Evolutionary conservation across 2,888 invertebrate species (phyloP).

Genomic region (Nomada ruficornis): DNA sequence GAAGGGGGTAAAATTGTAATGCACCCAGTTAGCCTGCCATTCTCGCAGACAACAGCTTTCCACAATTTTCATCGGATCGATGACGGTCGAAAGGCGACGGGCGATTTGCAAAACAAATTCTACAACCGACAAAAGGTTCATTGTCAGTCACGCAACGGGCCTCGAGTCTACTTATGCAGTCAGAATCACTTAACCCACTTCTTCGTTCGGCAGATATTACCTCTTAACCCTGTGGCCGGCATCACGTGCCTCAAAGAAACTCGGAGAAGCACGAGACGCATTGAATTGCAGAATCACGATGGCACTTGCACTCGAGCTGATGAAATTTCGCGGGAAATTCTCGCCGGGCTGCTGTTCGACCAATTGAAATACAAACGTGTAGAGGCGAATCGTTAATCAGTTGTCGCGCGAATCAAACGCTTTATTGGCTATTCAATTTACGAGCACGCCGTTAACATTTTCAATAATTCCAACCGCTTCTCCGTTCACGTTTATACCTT

Average conservation of each 20-base stretch:
- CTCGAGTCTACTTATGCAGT: conserved; percentile 51
- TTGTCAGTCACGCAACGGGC: conserved; percentile 64
- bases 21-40: background rate
- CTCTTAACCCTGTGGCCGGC: conserved; percentile 61
- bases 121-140: conserved; percentile 50
- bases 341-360: background rate
- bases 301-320: conserved; percentile 32
- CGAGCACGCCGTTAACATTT: background rate
- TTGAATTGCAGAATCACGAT: conserved; percentile 61
- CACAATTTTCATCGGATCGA: conserved; percentile 25
- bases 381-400: conserved; percentile 17
- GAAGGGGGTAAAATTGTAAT: too few species aligned
- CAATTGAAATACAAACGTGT: conserved; percentile 15
- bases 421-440: conserved; percentile 15
- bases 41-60: conserved; percentile 7
- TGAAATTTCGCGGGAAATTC: conserved; percentile 36
- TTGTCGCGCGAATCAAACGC: background rate
- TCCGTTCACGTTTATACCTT: conserved; percentile 25
- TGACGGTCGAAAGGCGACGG: background rate
- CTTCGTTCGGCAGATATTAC: conserved; percentile 40
- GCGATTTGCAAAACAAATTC: conserved; percentile 65
- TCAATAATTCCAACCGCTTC: conserved; percentile 3
- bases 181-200: conserved; percentile 65
- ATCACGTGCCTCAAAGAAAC: conserved; percentile 56
- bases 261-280: conserved; percentile 35